Conservation (phyloP, 2,888 invertebrate species). For the Cacoxenus indagator region DNA sequence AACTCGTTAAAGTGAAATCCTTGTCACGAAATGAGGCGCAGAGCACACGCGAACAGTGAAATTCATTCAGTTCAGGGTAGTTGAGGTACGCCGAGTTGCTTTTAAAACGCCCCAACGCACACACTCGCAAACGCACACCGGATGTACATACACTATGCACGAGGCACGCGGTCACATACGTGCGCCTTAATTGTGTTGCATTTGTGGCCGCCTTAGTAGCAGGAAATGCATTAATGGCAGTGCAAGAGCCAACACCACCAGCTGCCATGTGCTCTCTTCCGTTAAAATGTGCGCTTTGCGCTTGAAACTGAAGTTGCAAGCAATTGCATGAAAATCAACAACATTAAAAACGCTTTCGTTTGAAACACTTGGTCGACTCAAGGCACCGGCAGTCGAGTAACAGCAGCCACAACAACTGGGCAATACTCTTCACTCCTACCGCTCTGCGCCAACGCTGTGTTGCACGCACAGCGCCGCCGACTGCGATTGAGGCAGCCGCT, state of each 20-base stretch:
- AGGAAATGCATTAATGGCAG: conserved; percentile 5
- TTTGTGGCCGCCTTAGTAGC: neutral
- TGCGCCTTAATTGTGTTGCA: neutral
- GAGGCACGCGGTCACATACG: neutral
- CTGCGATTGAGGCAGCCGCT: conserved; percentile 14
- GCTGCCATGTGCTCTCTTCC: neutral
- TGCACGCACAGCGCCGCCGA: conserved; percentile 30
- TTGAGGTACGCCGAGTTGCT: neutral
- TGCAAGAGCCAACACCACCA: neutral
- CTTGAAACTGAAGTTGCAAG: neutral
- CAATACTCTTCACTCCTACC: neutral
- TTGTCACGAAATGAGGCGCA: neutral
- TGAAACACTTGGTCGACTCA: too few species aligned
- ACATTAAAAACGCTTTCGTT: neutral
- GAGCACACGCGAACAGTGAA: neutral
- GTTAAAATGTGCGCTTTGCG: too few species aligned
- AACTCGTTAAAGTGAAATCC: neutral
- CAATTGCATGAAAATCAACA: neutral
- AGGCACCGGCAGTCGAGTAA: too few species aligned
- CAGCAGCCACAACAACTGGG: too few species aligned
- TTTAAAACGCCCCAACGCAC: neutral
- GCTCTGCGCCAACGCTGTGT: conserved; percentile 21
- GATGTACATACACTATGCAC: neutral
- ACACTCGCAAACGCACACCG: neutral
- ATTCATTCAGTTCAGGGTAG: neutral